Base-by-base conservation (phyloP, 2,797 vertebrate species). In the Leptodactylus fallax region DNA sequence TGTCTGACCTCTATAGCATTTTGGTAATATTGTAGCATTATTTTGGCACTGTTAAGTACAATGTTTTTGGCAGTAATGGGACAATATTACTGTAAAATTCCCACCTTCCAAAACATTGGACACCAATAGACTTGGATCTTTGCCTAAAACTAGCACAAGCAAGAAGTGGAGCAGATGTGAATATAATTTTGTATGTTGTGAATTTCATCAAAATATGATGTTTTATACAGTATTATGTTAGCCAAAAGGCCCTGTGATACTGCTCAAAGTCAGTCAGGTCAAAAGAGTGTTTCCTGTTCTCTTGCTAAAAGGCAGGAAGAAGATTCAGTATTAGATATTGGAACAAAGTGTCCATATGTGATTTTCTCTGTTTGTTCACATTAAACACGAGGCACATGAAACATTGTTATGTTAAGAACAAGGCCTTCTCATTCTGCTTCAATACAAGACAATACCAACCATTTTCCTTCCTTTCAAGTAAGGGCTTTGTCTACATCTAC, bases 341-440 rank as follows among this genome's bases (percentile, higher is more conserved):
- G 23, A 72, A 83, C 71, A 87, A 87, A 65, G 10, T 17, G 16
- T 53, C 86, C 86, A 77, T 87, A 79, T 87, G 86, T 77, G 86
- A 72, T 36, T 72, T 67, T 58, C 27, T 58, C 19, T 80, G 21
- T 14, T n/a, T 36, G 47, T 49, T 36, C 16, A 56, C 7, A 56
- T 11, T 53, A 36, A n/a, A 77, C 69, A 87, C 51, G 16, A 76
- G 1, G 3, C 12, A 36, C 51, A 53, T 6, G 1, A 10, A 76
- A 69, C 80, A 67, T 83, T 87, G 71, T 83, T 56, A 83, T 83
- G 80, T 17, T 76, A 82, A 87, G 83, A 58, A 83, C 79, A 82
- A 21, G 36, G 19, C 0, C 45, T 53, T 47, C 58, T 77, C 79
- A 25, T 63, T 71, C n/a, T 27, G 51, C 10, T 23, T 45, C 17